Conservation (phyloP, 2,797 vertebrate species). For the Dipus sagitta region DNA sequence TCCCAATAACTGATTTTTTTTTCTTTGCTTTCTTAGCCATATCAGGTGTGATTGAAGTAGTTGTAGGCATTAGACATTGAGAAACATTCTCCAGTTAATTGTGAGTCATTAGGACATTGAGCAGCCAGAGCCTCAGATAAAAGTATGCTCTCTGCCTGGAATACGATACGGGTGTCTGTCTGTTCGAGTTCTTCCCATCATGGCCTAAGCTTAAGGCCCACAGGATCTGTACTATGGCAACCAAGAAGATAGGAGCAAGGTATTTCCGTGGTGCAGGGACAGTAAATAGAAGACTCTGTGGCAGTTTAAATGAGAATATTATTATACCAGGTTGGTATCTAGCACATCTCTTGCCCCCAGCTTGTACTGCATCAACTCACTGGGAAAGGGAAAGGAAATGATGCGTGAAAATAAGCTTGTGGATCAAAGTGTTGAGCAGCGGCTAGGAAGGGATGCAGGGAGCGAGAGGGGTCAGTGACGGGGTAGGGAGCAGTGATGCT, state of each 20-base stretch:
- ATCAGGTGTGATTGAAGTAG: background rate
- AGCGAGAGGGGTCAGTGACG: background rate
- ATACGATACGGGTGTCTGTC: background rate
- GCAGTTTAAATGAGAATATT: background rate
- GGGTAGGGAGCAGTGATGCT: background rate
- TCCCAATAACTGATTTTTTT: background rate
- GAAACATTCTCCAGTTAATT: background rate
- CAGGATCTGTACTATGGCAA: background rate
- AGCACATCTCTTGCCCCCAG: background rate
- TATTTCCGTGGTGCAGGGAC: background rate
- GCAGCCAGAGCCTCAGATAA: background rate
- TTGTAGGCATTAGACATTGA: background rate
- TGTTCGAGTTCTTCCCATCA: background rate
- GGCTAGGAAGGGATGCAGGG: background rate
- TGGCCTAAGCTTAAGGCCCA: background rate
- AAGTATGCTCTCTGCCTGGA: background rate
- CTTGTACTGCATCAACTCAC: background rate
- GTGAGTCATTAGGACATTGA: background rate
- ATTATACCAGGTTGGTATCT: background rate
- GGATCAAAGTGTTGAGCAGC: background rate
- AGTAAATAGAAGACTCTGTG: background rate
- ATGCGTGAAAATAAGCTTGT: background rate
- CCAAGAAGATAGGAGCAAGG: background rate
- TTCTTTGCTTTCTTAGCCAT: slow-evolving; percentile 12
- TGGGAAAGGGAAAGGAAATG: background rate